Conservation (phyloP, 2,113 vertebrate species). For the Mola mola region DNA sequence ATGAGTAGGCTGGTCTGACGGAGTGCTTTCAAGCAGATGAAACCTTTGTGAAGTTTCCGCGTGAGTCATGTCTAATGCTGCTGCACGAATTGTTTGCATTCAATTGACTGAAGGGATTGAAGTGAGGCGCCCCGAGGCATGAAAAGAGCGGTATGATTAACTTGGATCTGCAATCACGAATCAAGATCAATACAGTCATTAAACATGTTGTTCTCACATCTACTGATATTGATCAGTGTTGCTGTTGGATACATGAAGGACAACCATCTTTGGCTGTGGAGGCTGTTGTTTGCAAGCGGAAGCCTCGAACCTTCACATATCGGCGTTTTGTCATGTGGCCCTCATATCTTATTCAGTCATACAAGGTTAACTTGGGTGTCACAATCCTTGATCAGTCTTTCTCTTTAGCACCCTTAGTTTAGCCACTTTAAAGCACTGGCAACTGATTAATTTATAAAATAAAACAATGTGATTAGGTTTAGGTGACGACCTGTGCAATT, state of each 20-base stretch:
- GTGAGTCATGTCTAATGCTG: constrained; percentile 74
- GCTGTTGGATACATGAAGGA: constrained; percentile 57
- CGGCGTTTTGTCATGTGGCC: no score
- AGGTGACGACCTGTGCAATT: no score
- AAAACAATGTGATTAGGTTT: no score
- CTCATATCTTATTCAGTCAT: no score
- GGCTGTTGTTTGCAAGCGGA: no score
- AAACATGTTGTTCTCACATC: constrained; percentile 29
- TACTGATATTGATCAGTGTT: constrained; percentile 58
- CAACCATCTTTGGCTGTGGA: no score
- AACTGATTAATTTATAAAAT: no score
- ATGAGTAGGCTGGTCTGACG: neutral
- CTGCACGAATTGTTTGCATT: constrained; percentile 41
- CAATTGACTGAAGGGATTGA: constrained; percentile 62
- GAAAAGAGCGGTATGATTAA: neutral
- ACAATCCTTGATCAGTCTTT: no score
- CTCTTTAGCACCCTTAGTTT: no score
- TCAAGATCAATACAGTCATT: neutral
- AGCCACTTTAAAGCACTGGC: no score
- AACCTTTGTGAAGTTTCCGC: constrained; percentile 80
- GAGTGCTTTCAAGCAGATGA: neutral
- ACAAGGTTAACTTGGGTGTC: no score
- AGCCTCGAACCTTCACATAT: no score
- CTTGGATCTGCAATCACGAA: neutral
- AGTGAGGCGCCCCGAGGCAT: constrained; percentile 62